Evolutionary conservation across 2,888 invertebrate genomes (phyloP).

Genomic region (Xanthia togata): DNA sequence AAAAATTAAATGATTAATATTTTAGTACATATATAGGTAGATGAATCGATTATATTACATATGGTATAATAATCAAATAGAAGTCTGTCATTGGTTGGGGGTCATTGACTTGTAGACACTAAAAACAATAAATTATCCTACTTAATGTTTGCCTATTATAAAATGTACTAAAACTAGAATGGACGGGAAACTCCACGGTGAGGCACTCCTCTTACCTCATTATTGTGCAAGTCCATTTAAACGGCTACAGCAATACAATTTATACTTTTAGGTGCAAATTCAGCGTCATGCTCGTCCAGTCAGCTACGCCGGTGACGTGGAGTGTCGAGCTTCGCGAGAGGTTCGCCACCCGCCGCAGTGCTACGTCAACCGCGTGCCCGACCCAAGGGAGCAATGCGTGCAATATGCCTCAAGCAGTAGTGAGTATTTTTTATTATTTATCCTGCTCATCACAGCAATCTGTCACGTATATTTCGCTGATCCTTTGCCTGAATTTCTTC

Average conservation of each 20-base stretch:
- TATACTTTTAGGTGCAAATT: slow-evolving; percentile 75
- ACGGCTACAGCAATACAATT: not conserved
- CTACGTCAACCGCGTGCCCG: slow-evolving; percentile 75
- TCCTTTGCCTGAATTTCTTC: too few relatives aligned
- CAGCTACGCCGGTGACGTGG: slow-evolving; percentile 85
- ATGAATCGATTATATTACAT: not conserved
- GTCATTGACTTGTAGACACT: not conserved
- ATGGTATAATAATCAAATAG: not conserved
- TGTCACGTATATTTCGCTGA: too few relatives aligned
- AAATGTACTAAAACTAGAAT: not conserved
- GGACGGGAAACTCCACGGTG: not conserved
- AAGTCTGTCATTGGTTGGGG: too few relatives aligned
- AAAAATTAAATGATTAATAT: not conserved
- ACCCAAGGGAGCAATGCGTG: slow-evolving; percentile 69
- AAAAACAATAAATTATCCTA: not conserved
- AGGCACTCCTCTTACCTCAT: not conserved
- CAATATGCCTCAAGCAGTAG: slow-evolving; percentile 93
- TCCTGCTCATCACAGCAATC: too few relatives aligned
- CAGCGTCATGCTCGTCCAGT: slow-evolving; percentile 82
- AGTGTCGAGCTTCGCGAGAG: slow-evolving; percentile 62
- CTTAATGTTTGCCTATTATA: not conserved
- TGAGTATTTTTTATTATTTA: too few relatives aligned
- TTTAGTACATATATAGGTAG: not conserved
- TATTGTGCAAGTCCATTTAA: not conserved
- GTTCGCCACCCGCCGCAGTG: slow-evolving; percentile 67